phyloP scores from a whole-genome alignment of 2,888 invertebrate species.

The Oegoconia quadripuncta region DNA sequence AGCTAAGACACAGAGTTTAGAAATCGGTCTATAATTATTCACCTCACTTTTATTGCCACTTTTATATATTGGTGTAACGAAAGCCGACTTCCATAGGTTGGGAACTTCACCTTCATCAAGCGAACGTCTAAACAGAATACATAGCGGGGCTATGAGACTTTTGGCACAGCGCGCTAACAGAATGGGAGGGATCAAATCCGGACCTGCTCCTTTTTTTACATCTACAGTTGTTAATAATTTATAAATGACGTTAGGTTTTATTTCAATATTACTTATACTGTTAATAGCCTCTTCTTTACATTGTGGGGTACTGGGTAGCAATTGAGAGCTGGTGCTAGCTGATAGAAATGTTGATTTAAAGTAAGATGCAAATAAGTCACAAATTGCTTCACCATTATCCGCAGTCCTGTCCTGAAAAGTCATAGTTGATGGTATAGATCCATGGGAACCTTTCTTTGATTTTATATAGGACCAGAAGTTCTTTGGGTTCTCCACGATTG shows the following conservation, averaged over 20 bases:
- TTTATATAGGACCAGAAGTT: neutral
- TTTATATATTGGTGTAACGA: neutral
- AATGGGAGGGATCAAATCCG: neutral
- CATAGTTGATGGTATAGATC: neutral
- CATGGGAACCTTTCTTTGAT: neutral
- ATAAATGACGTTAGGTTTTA: neutral
- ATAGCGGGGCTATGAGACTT: neutral
- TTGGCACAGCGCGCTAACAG: neutral
- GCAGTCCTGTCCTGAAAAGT: neutral
- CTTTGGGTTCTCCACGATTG: neutral
- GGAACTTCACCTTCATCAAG: neutral
- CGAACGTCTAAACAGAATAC: neutral
- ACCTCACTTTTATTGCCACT: neutral
- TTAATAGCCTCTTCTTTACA: no score
- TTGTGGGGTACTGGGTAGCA: neutral
- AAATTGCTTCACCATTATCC: neutral
- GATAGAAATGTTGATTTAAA: neutral
- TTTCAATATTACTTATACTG: neutral
- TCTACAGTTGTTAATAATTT: neutral
- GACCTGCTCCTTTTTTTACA: slow-evolving; percentile 1
- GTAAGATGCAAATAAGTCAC: neutral
- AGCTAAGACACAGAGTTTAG: neutral
- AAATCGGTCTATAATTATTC: neutral
- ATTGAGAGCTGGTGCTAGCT: neutral
- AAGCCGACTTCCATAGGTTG: neutral